A percentile compares a stretch with the other conserved stretches of the same genome.
Conservation (phyloP, 2,888 invertebrate species). For the Crioceris asparagi region DNA sequence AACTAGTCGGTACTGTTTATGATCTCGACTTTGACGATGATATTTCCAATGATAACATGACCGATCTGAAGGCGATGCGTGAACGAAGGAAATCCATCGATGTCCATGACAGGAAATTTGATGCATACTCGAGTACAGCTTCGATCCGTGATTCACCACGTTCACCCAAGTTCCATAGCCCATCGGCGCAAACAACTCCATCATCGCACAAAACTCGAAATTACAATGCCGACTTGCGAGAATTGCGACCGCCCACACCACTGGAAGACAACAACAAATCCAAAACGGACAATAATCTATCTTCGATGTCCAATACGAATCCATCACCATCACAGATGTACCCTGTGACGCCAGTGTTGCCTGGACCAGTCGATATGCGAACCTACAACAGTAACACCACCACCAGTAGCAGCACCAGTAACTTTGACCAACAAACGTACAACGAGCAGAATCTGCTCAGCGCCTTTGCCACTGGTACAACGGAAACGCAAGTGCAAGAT, state of each 20-base stretch:
- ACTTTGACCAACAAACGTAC: slow-evolving; percentile 48
- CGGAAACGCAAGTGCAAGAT: slow-evolving; percentile 56
- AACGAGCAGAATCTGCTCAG: slow-evolving; percentile 55
- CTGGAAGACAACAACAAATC: slow-evolving; percentile 32
- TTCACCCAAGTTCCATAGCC: slow-evolving; percentile 48
- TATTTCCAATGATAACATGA: slow-evolving; percentile 58
- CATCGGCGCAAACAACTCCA: too few relatives aligned
- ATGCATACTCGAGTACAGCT: slow-evolving; percentile 41
- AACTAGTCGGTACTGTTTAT: slow-evolving; percentile 77
- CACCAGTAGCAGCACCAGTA: too few relatives aligned
- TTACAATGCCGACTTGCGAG: slow-evolving; percentile 38
- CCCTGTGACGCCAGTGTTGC: slow-evolving; percentile 60
- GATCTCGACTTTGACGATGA: slow-evolving; percentile 80
- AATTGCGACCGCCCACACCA: slow-evolving; percentile 42
- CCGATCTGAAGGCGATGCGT: slow-evolving; percentile 66
- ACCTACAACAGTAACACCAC: slow-evolving; percentile 69
- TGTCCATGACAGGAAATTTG: slow-evolving; percentile 49
- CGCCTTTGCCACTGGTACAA: slow-evolving; percentile 55
- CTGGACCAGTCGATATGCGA: slow-evolving; percentile 84
- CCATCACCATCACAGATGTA: slow-evolving; percentile 39
- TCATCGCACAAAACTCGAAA: slow-evolving; percentile 23
- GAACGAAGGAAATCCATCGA: slow-evolving; percentile 69
- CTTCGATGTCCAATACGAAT: slow-evolving; percentile 25
- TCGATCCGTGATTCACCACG: slow-evolving; percentile 45
- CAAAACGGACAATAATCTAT: slow-evolving; percentile 23